Conservation (phyloP, 2,113 vertebrate species). For the Aptenodytes patagonicus region DNA sequence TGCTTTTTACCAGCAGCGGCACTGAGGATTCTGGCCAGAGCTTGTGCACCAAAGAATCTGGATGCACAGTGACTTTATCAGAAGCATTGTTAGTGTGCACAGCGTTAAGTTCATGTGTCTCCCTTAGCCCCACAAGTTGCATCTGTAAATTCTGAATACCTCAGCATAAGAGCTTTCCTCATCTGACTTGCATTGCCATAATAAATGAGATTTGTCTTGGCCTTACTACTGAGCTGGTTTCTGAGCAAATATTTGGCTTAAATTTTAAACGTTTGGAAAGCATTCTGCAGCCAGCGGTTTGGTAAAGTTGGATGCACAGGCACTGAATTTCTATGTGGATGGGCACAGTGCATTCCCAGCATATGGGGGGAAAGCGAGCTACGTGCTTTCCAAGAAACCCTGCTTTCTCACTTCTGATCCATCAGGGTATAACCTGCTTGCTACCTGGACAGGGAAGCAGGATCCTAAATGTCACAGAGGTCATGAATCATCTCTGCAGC, state of each 20-base stretch:
- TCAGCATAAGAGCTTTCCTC: not conserved
- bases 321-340: fast-evolving
- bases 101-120: not conserved
- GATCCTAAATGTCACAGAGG: not conserved
- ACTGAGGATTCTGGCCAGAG: not conserved
- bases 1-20: not conserved
- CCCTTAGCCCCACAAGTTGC: not conserved
- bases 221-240: not conserved
- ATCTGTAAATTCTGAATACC: not conserved
- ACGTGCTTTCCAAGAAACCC: not conserved
- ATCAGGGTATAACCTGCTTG: not conserved
- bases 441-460: not conserved
- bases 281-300: not conserved
- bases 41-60: not conserved
- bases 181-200: not conserved
- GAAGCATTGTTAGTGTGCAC: fast-evolving
- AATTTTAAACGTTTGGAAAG: not conserved
- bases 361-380: fast-evolving
- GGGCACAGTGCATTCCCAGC: not conserved
- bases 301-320: not conserved
- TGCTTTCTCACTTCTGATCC: not conserved
- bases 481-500: not conserved
- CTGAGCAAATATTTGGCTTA: constrained; percentile 6
- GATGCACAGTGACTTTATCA: not conserved
- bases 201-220: constrained; percentile 38